Conservation (phyloP, 2,888 invertebrate species). For the Calameuta idolon region DNA sequence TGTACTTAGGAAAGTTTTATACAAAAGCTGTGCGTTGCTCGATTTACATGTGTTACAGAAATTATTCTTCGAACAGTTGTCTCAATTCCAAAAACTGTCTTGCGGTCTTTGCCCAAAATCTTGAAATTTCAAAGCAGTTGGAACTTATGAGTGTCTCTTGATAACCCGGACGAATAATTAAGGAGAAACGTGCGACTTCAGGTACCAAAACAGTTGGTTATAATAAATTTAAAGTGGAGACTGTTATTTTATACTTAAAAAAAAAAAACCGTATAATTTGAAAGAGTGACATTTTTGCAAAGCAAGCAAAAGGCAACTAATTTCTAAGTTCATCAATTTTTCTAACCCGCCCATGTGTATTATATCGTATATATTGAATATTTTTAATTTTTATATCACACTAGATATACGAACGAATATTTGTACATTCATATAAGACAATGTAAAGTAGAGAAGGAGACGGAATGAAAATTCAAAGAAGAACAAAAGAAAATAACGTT, state of each 20-base stretch:
- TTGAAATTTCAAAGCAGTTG: background rate
- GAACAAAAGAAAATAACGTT: slow-evolving; percentile 40
- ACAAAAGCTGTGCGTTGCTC: background rate
- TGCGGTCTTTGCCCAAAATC: background rate
- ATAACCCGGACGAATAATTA: background rate
- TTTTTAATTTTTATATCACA: slow-evolving; percentile 53
- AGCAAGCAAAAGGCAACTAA: slow-evolving; percentile 9
- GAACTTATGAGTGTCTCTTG: background rate
- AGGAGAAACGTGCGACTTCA: background rate
- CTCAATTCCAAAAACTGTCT: background rate
- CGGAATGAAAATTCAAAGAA: slow-evolving; percentile 13
- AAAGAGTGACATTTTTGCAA: background rate
- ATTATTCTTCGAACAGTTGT: background rate
- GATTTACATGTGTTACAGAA: background rate
- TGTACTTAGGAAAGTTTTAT: background rate
- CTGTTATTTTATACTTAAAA: background rate
- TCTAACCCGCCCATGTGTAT: slow-evolving; percentile 32
- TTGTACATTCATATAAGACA: slow-evolving; percentile 54
- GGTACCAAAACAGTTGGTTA: background rate
- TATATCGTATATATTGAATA: slow-evolving; percentile 47
- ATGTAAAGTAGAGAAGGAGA: background rate
- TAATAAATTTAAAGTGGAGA: background rate
- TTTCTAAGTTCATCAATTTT: background rate
- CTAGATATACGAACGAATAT: slow-evolving; percentile 42
- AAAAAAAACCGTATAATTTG: background rate